Percentiles rank a stretch among this genome's conserved stretches.
These are phyloP conservation scores for Drosophila nikananu DNA, from an alignment of 1,140 invertebrate genomes.

Conservation along the genomic window DNA sequence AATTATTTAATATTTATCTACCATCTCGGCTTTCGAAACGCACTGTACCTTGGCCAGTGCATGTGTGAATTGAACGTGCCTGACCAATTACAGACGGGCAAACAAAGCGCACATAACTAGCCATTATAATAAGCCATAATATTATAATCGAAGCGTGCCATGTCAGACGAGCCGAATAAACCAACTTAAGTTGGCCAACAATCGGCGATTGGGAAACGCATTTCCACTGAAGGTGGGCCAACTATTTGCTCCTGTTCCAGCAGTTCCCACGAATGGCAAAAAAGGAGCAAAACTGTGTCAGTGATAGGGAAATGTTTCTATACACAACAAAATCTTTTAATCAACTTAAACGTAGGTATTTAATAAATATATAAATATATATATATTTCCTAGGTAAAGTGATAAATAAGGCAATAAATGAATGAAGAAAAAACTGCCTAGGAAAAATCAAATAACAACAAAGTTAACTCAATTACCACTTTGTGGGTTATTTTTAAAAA, in stretches of 20 bases:
- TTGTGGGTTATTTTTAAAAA: conserved; percentile 18
- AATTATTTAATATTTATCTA: conserved; percentile 14
- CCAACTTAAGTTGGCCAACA: conserved; percentile 24
- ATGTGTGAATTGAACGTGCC: conserved; percentile 72
- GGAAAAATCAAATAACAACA: neutral
- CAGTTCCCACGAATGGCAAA: conserved; percentile 15
- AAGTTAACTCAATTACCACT: conserved; percentile 12
- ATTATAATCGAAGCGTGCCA: conserved; percentile 59
- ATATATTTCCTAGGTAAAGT: neutral
- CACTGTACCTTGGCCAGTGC: conserved; percentile 27
- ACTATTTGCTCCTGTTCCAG: conserved; percentile 28
- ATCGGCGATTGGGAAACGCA: conserved; percentile 35
- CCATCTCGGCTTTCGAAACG: conserved; percentile 36
- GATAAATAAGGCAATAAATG: neutral
- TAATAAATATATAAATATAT: no score
- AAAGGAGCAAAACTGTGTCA: neutral
- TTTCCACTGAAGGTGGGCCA: conserved; percentile 19
- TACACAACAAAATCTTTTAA: neutral
- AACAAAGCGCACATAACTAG: conserved; percentile 41
- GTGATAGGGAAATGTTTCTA: conserved; percentile 10
- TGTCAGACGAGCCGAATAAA: conserved; percentile 26
- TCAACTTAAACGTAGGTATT: no score
- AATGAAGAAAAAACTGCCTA: neutral
- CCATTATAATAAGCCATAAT: conserved; percentile 48
- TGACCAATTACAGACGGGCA: conserved; percentile 58